Evolutionary conservation across 2,113 vertebrate species (phyloP).

Genomic region (Erythrocebus patas): DNA sequence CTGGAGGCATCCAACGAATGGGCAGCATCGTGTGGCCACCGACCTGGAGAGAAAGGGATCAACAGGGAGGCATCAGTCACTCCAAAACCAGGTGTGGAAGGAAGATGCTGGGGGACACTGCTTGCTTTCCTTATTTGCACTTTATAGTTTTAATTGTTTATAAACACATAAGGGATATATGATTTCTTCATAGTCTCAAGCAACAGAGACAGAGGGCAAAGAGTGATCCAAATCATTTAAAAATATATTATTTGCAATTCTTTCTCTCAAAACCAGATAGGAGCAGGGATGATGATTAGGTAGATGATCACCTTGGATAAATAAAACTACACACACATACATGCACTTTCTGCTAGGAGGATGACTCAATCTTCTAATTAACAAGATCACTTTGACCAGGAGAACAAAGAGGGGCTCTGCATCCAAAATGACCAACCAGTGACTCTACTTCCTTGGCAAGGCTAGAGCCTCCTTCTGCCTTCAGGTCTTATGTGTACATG

Average conservation of each 20-base stretch:
- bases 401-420: neutral
- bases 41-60: constrained; percentile 84
- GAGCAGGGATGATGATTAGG: neutral
- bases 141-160: neutral
- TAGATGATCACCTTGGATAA: neutral
- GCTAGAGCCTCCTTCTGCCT: neutral
- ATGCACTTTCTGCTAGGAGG: neutral
- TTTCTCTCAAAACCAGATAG: neutral
- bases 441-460: neutral
- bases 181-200: neutral
- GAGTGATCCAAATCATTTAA: neutral
- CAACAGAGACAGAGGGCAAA: neutral
- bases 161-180: neutral
- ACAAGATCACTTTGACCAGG: neutral
- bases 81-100: rapidly evolving
- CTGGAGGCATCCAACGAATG: constrained; percentile 99
- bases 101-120: neutral
- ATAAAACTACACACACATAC: neutral
- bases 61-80: neutral
- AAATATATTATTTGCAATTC: neutral
- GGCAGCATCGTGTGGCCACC: constrained; percentile 99
- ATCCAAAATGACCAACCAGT: neutral
- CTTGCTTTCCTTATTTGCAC: neutral
- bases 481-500: neutral
- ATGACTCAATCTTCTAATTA: neutral